Evolutionary conservation across 2,797 vertebrate species (phyloP).

Genomic region (Bradypodion pumilum): DNA sequence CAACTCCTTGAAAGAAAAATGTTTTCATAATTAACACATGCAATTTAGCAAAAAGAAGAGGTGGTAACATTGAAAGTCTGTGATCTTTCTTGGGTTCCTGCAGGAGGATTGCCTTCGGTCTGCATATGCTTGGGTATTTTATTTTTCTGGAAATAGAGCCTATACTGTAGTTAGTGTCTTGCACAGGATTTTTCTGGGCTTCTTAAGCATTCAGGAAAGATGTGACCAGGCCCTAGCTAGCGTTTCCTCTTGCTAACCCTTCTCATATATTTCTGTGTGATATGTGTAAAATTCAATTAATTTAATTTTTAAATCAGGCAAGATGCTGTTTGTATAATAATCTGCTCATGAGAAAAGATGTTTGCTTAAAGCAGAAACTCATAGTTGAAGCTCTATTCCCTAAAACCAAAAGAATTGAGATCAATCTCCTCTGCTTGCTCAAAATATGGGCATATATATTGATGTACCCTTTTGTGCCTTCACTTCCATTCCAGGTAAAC

Average conservation of each 20-base stretch:
- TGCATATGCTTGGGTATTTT: background rate
- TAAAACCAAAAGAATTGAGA: no score
- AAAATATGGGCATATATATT: no score
- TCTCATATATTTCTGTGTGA: background rate
- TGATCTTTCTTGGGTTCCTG: background rate
- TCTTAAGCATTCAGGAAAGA: background rate
- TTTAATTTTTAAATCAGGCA: background rate
- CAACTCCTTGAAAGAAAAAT: background rate
- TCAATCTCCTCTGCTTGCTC: no score
- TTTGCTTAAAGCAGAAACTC: no score
- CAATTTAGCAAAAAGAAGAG: background rate
- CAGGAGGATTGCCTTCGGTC: background rate
- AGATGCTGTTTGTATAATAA: background rate
- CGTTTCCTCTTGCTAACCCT: background rate
- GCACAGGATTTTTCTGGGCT: background rate
- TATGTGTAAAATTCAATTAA: background rate
- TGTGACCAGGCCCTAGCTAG: background rate
- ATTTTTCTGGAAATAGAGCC: background rate
- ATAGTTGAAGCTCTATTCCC: no score
- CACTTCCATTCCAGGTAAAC: no score
- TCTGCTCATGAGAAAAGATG: no score
- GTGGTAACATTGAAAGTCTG: background rate
- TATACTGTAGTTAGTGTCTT: background rate
- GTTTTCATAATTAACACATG: conserved; percentile 4
- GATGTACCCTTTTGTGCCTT: no score